Conservation (phyloP, 2,113 vertebrate species). For the Grammomys surdaster region DNA sequence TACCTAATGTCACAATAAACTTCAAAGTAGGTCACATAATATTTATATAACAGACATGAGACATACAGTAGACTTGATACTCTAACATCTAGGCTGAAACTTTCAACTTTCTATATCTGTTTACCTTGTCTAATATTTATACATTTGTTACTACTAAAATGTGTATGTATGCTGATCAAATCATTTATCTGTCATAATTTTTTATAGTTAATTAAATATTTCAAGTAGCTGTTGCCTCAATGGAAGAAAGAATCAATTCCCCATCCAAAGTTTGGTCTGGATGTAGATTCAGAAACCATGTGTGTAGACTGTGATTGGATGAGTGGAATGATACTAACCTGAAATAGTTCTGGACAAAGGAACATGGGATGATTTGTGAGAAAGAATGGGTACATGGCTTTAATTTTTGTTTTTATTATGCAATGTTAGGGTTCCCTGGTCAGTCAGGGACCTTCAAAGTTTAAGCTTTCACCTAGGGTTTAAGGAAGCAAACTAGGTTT, state of each 20-base stretch:
- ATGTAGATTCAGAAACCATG: rapidly evolving
- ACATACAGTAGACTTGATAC: not conserved
- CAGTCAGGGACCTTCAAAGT: rapidly evolving
- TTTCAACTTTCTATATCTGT: not conserved
- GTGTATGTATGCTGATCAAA: not conserved
- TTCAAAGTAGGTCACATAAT: not conserved
- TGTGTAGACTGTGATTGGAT: not conserved
- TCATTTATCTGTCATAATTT: not conserved
- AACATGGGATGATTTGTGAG: not conserved
- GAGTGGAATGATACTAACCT: not conserved
- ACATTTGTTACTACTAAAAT: not conserved
- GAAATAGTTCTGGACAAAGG: not conserved
- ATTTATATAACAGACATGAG: not conserved
- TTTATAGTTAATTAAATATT: not conserved
- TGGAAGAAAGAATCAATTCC: not conserved
- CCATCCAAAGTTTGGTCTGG: not conserved
- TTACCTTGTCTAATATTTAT: constrained; percentile 12
- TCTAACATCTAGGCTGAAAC: not conserved
- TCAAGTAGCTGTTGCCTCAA: not conserved
- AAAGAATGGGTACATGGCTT: not conserved
- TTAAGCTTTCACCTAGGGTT: not conserved
- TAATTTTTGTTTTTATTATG: not conserved
- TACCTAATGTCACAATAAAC: not conserved
- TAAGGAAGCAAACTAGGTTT: not conserved
- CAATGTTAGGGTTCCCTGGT: not conserved